phyloP scores from a whole-genome alignment of 2,888 invertebrate genomes.

The Limnephilus auricula region DNA sequence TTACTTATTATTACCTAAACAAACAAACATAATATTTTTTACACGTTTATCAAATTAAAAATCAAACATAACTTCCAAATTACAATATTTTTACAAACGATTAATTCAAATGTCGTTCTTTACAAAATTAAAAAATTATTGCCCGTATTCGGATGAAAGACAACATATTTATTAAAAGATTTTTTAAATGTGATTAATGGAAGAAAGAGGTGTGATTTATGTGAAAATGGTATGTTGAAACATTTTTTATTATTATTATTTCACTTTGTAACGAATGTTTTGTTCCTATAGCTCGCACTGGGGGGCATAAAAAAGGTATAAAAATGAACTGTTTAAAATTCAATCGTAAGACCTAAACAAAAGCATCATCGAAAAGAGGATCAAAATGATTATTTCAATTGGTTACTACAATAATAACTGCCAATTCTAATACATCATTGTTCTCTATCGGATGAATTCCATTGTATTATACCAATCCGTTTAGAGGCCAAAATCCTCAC shows the following conservation, averaged over 20 bases:
- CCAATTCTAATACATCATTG: conserved; percentile 16
- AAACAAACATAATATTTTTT: not conserved
- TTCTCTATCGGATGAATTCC: conserved; percentile 10
- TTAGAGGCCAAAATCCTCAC: not conserved
- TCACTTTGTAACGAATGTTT: conserved; percentile 9
- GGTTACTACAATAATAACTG: not conserved
- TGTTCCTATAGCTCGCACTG: conserved; percentile 48
- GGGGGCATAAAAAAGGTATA: conserved; percentile 48
- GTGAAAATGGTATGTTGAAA: not conserved
- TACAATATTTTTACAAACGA: too few species aligned
- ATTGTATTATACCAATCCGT: not conserved
- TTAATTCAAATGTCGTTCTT: too few species aligned
- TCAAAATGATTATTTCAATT: conserved; percentile 18
- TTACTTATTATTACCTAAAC: not conserved
- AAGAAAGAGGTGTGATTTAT: not conserved
- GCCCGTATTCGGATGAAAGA: not conserved
- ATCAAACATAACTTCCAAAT: not conserved
- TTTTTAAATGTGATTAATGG: not conserved
- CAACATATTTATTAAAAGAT: not conserved
- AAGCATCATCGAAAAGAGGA: conserved; percentile 23
- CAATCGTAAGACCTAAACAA: not conserved
- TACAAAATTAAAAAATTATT: not conserved
- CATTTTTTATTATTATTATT: not conserved
- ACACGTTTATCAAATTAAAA: not conserved
- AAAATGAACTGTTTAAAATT: not conserved